Conservation (phyloP, 2,797 vertebrate genomes). For the Cygnus olor region DNA sequence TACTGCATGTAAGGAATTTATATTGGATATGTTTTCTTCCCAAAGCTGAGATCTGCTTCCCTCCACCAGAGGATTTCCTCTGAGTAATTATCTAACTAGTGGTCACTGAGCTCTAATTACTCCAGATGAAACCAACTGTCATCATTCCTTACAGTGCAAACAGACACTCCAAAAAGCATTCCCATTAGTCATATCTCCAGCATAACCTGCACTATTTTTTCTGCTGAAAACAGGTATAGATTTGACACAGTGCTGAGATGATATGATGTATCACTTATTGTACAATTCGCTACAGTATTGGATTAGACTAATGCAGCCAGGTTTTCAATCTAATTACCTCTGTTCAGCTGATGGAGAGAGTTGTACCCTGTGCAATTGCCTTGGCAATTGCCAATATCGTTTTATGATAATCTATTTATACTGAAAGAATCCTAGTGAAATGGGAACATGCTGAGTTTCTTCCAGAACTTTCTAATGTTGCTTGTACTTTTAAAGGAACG, state of each 20-base stretch:
- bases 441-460: neutral
- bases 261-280: constrained; percentile 47
- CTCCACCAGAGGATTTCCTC: neutral
- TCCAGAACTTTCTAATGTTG: neutral
- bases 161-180: neutral
- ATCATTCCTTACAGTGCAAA: neutral
- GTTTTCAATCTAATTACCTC: constrained; percentile 61
- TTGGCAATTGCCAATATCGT: constrained; percentile 36
- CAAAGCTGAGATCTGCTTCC: neutral
- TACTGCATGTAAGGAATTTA: neutral
- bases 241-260: constrained; percentile 57
- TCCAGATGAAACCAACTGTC: constrained; percentile 47
- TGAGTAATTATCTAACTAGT: constrained; percentile 24
- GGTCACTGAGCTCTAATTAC: constrained; percentile 17
- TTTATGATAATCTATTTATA: constrained; percentile 57
- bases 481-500: neutral
- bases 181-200: constrained; percentile 31
- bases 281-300: constrained; percentile 47
- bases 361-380: constrained; percentile 23
- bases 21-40: neutral
- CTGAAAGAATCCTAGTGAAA: constrained; percentile 26
- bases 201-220: constrained; percentile 13
- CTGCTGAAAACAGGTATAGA: constrained; percentile 55
- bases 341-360: constrained; percentile 36
- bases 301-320: constrained; percentile 56